These are phyloP conservation scores for Empidonax alnorum DNA, from an alignment of 2,113 vertebrate genomes.

Conservation along the genomic window DNA sequence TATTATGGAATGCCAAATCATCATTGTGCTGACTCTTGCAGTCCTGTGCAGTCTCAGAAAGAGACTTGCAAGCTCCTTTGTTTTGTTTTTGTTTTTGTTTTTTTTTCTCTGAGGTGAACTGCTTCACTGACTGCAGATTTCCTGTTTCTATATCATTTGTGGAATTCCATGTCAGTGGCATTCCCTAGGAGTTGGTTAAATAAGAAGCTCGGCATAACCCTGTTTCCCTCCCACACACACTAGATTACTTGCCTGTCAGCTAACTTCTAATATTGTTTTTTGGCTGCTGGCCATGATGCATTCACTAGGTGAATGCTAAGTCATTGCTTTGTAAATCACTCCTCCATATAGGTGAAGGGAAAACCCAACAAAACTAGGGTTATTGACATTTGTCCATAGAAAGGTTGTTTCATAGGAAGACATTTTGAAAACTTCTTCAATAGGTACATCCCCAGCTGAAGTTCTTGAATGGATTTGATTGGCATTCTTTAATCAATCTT, in stretches of 20 bases:
- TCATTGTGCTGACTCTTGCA: not conserved
- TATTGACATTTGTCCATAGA: not conserved
- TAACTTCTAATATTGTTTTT: not conserved
- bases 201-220: not conserved
- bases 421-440: not conserved
- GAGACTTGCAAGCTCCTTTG: not conserved
- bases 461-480: not conserved
- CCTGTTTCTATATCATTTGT: not conserved
- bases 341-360: not conserved
- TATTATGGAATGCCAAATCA: not conserved
- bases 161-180: not conserved
- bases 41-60: not conserved
- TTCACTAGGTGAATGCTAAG: not conserved
- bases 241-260: not conserved
- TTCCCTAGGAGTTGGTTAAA: not conserved
- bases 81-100: not conserved
- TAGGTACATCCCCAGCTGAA: not conserved
- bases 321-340: not conserved
- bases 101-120: not conserved
- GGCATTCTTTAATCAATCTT: not conserved
- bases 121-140: not conserved
- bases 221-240: not conserved
- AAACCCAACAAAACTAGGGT: fast-evolving
- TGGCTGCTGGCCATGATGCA: not conserved
- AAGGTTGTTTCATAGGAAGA: not conserved